Evolutionary conservation across 2,797 vertebrate genomes (phyloP), one percentile per base, ranked within the genome.

Genomic region (Adrianichthys oophorus): DNA sequence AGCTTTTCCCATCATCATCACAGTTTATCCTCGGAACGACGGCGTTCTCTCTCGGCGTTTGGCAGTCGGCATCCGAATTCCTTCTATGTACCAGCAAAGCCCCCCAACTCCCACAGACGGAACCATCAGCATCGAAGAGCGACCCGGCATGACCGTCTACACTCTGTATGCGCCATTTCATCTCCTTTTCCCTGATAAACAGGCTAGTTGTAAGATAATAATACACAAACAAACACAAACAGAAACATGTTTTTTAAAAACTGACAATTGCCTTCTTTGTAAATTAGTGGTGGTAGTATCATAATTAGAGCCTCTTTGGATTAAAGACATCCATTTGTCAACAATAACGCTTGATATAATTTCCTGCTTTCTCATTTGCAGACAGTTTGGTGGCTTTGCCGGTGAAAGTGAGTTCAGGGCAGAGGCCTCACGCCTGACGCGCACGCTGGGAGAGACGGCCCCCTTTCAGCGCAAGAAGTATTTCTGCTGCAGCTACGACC

Each of bases 321-420:
- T 19, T 17, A 14, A 16, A 23, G n/a, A 26, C 26, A 26, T 26
- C 4, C 29, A 32, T 32, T 10, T 32, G 2, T 12, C 3, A 10
- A 32, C 7, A 32, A 8, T 8, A 32, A 12, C 8, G 8, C 16
- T n/a, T 10, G 3, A 13, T 3, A 7, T 4, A 7, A 3, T 23
- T 42, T 3, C 26, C 0, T 26, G 13, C 18, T 24, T 8, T 18
- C 23, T 26, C 19, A 37, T 53, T 24, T 17, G 2, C 85, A 98
- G 96, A 84, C 94, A 95, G 78, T 96, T 97, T 40, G 93, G 95
- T 24, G 95, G 96, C 51, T 96, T 93, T 1, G 94, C 95, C 7
- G 96, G 90, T 29, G 96, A 96, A 78, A 81, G 18, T 0, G 94
- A 97, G 78, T 98, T 92, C 0, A 48, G 94, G 14, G 90, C 85